Evolutionary conservation across 2,113 vertebrate genomes (phyloP), one percentile per base, ranked within the genome.

Genomic region (Nothobranchius furzeri): DNA sequence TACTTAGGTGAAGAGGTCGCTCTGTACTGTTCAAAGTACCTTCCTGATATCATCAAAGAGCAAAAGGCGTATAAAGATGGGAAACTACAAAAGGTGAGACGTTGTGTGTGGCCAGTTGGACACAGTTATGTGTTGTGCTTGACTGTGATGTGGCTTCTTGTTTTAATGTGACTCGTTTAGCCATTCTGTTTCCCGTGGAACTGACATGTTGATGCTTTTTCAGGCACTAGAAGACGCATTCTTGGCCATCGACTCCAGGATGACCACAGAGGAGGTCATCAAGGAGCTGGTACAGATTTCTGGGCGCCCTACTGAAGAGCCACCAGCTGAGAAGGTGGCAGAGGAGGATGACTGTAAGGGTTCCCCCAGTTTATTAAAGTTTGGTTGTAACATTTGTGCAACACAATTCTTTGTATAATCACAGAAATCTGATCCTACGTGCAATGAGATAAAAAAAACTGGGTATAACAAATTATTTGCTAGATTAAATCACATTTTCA

Each of bases 171-270:
- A 11, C 20, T 7, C 51, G 17, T 14, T 50, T 9, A 42, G 4
- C n/a, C 17, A 4, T 35, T 4, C 37, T 15, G 1, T 2, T 9
- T 45, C 20, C 1, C 3, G 62, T 12, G 24, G 20, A 60, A 24
- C 12, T 36, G 14, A 48, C 1, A 30, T 0, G 50, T 67, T 20
- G 50, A 20, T 14, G 0, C 75, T 14, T 65, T 72, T 64, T 7
- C 43, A 99, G 98, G 98, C 96, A 43, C 89, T 99, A 80, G 96
- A 99, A 81, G 96, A 99, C 79, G 97, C 97, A 4, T 99, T 98
- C 87, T 90, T 99, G 84, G 95, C 95, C 83, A 97, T 99, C 6
- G 97, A 99, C 76, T 83, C 94, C 83, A 95, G 92, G 87, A 93
- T 99, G 35, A 99, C 96, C 54, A 95, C 94, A 12, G 98, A 98